Evolutionary conservation across 2,888 invertebrate species (phyloP).

Genomic region (Synanthedon myopaeformis): DNA sequence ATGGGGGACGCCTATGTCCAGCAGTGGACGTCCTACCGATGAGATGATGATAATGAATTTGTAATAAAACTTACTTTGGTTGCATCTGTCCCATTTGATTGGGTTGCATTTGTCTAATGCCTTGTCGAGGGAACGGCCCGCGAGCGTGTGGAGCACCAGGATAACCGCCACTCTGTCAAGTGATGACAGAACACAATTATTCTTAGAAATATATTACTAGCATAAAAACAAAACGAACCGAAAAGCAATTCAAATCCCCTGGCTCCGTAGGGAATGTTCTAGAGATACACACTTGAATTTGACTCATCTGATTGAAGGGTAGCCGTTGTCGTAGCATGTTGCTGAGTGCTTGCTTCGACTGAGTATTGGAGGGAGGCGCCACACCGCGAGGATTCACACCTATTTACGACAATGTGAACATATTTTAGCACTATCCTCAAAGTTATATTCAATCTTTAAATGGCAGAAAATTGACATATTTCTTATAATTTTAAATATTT

Average conservation of each 20-base stretch:
- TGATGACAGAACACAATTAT: no score
- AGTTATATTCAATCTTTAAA: no score
- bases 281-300: constrained; percentile 45
- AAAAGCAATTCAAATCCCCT: background rate
- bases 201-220: no score
- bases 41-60: no score
- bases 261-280: background rate
- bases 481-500: no score
- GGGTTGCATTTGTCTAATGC: constrained; percentile 60
- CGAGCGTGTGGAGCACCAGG: constrained; percentile 52
- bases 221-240: background rate
- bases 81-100: constrained; percentile 63
- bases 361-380: constrained; percentile 71
- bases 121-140: constrained; percentile 50
- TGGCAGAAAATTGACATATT: no score
- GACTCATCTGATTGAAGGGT: constrained; percentile 71
- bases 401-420: constrained; percentile 8
- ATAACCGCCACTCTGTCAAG: constrained; percentile 34
- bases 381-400: constrained; percentile 50
- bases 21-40: no score
- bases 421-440: no score
- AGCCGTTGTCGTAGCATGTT: constrained; percentile 85
- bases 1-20: no score
- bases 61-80: constrained; percentile 33
- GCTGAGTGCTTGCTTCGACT: constrained; percentile 87